Percentiles rank a stretch among this genome's conserved stretches.
phyloP scores from a whole-genome alignment of 2,113 vertebrate species.

The Macquaria ambigua region DNA sequence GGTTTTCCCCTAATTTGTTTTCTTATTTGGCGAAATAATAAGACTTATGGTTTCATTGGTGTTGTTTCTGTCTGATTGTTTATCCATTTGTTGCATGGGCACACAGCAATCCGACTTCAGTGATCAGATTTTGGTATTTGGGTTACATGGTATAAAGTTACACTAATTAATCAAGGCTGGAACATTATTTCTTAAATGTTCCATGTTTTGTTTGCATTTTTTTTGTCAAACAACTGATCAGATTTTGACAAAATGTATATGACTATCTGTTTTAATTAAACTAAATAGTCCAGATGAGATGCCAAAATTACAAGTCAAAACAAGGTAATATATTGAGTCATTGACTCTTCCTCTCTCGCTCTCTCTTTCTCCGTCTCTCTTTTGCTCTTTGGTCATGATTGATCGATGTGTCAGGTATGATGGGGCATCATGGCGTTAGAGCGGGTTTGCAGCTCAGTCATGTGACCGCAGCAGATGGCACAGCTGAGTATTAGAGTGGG shows the following conservation, averaged over 20 bases:
- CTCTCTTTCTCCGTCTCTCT: constrained; percentile 44
- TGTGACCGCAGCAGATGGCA: constrained; percentile 93
- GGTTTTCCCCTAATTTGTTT: constrained; percentile 50
- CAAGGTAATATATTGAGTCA: constrained; percentile 29
- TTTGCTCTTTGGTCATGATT: constrained; percentile 85
- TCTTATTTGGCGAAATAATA: constrained; percentile 35
- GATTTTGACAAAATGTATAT: neutral
- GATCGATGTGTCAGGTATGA: constrained; percentile 97
- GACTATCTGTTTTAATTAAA: neutral
- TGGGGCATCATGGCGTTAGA: constrained; percentile 90
- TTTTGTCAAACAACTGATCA: neutral
- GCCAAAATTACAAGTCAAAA: constrained; percentile 29
- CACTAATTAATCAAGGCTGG: constrained; percentile 1
- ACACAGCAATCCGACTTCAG: neutral
- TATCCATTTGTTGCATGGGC: neutral
- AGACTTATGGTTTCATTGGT: neutral
- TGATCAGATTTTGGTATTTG: constrained; percentile 7
- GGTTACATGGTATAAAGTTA: neutral
- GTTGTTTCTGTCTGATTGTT: constrained; percentile 19
- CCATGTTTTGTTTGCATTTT: neutral
- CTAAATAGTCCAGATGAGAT: constrained; percentile 7
- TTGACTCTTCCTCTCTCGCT: constrained; percentile 19
- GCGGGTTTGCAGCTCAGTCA: constrained; percentile 88
- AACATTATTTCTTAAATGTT: neutral
- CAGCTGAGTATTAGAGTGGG: constrained; percentile 85